These are phyloP conservation scores for Mamestra configurata DNA, from an alignment of 1,140 invertebrate species.

Conservation along the genomic window DNA sequence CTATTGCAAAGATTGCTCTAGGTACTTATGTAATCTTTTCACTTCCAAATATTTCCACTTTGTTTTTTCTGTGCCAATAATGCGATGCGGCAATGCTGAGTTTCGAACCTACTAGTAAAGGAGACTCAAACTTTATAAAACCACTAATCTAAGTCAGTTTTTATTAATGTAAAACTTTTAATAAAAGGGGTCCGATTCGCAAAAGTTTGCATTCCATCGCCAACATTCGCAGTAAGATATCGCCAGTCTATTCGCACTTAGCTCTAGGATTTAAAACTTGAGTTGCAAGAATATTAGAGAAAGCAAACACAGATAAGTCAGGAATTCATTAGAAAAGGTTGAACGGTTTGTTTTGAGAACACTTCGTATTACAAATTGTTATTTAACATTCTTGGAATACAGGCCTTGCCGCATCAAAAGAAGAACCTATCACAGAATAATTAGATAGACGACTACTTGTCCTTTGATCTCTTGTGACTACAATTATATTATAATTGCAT, in stretches of 20 bases:
- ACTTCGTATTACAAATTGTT: conserved; percentile 32
- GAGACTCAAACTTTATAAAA: no score
- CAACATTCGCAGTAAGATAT: not conserved
- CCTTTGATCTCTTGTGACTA: conserved; percentile 6
- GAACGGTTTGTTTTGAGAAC: conserved; percentile 24
- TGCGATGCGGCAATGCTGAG: no score
- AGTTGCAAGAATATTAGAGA: conserved; percentile 32
- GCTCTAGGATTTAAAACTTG: conserved; percentile 3
- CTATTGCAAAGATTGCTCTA: no score
- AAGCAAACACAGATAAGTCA: conserved; percentile 20
- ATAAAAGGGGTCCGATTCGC: not conserved
- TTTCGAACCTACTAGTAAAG: no score
- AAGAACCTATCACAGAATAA: not conserved
- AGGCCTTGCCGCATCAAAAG: conserved; percentile 1
- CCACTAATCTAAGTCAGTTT: no score
- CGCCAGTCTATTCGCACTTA: conserved; percentile 1
- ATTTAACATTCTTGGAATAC: not conserved
- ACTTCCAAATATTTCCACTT: no score
- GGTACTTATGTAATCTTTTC: no score
- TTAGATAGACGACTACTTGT: not conserved
- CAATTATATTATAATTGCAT: conserved; percentile 29
- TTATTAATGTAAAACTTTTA: not conserved
- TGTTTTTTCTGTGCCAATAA: no score
- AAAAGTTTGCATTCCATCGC: not conserved
- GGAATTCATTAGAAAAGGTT: conserved; percentile 37